These are phyloP conservation scores for Cheirogaleus medius DNA, from an alignment of 2,113 vertebrate genomes.

Conservation along the genomic window DNA sequence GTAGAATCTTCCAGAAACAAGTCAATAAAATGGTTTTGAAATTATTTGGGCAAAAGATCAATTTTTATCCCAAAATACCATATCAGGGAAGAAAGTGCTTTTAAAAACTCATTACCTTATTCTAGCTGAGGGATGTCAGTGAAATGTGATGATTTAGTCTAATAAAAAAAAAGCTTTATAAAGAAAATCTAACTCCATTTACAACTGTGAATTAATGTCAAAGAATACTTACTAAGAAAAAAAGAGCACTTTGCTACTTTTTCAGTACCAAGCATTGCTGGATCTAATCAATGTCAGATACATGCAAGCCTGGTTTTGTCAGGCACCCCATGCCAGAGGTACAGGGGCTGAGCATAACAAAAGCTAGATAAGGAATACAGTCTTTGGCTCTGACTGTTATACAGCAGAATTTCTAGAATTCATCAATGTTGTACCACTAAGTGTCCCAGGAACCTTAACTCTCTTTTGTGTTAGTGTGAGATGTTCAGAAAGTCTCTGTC, in stretches of 20 bases:
- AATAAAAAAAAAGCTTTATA: constrained; percentile 19
- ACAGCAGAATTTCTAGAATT: not conserved
- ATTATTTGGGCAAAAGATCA: constrained; percentile 65
- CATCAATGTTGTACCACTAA: not conserved
- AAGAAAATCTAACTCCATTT: constrained; percentile 50
- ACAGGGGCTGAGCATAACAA: not conserved
- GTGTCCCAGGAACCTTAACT: not conserved
- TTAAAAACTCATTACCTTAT: constrained; percentile 46
- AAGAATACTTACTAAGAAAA: not conserved
- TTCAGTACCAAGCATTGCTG: not conserved
- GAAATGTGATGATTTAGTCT: constrained; percentile 5
- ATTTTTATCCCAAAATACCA: constrained; percentile 44
- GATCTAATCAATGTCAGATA: not conserved
- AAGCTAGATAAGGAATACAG: not conserved
- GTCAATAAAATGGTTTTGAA: constrained; percentile 49
- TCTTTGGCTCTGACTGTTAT: not conserved
- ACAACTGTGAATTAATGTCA: not conserved
- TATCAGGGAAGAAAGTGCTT: constrained; percentile 50
- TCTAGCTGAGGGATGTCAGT: constrained; percentile 25
- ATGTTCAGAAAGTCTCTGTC: not conserved
- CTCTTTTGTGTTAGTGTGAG: not conserved
- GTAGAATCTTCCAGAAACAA: constrained; percentile 58
- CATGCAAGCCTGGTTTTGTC: not conserved
- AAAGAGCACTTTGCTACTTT: not conserved
- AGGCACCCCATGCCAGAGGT: not conserved